These are phyloP conservation scores for Clarias macrocephalus DNA, from an alignment of 2,113 vertebrate genomes.

Conservation along the genomic window DNA sequence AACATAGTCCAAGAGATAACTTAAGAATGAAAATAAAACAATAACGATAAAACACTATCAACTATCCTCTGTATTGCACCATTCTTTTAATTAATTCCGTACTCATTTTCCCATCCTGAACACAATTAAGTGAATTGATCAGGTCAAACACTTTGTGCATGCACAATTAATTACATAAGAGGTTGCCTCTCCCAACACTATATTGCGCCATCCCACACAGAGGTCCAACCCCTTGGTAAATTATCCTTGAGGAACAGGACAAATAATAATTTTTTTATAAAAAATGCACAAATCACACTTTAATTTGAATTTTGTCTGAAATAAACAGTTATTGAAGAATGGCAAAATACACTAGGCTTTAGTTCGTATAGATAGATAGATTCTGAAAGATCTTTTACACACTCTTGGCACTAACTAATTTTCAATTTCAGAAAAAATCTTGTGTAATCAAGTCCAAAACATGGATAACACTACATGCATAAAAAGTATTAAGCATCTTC, in stretches of 20 bases:
- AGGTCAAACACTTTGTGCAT: conserved; percentile 37
- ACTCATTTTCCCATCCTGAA: conserved; percentile 2
- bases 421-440: background rate
- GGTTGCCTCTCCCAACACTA: background rate
- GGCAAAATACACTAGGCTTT: background rate
- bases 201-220: background rate
- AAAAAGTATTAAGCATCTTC: background rate
- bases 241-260: background rate
- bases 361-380: background rate
- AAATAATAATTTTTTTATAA: background rate
- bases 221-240: conserved; percentile 12
- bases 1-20: background rate
- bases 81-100: background rate
- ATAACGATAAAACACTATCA: background rate
- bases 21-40: background rate
- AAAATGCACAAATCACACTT: background rate
- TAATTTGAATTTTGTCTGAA: background rate
- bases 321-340: background rate
- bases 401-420: background rate
- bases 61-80: too few species aligned
- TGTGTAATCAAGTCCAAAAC: background rate
- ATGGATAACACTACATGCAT: background rate
- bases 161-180: conserved; percentile 49
- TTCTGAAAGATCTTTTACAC: background rate
- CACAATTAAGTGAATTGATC: conserved; percentile 4